Evolutionary conservation across 2,888 invertebrate species (phyloP).

Genomic region (Tetragonula carbonaria): DNA sequence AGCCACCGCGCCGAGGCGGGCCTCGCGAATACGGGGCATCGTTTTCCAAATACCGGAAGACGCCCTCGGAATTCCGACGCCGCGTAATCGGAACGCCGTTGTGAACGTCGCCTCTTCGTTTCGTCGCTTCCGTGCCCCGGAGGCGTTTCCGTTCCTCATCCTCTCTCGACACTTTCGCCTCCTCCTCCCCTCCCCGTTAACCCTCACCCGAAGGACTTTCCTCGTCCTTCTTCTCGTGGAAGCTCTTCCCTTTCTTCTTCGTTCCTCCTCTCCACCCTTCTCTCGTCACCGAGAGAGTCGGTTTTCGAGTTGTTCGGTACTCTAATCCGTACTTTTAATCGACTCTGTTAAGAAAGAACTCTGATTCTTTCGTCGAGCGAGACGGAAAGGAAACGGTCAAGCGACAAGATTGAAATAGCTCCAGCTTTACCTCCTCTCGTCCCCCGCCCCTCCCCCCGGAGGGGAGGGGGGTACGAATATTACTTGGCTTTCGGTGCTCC

Average conservation of each 20-base stretch:
- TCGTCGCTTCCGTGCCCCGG: constrained; percentile 21
- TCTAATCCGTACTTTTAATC: background rate
- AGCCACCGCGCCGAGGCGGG: constrained; percentile 6
- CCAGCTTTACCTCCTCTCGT: background rate
- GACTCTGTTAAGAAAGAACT: background rate
- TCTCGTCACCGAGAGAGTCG: background rate
- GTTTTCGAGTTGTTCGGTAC: background rate
- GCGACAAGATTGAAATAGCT: constrained; percentile 11
- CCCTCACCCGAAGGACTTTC: background rate
- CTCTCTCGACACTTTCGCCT: constrained; percentile 7
- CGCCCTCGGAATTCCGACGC: constrained; percentile 73
- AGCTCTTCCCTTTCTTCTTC: background rate
- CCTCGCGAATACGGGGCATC: constrained; percentile 73
- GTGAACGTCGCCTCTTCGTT: constrained; percentile 34
- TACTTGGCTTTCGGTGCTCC: constrained; percentile 13
- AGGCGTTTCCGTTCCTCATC: constrained; percentile 10
- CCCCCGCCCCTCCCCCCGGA: no score
- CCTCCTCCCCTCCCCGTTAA: background rate
- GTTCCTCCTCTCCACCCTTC: no score
- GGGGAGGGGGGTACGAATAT: background rate
- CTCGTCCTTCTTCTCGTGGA: background rate
- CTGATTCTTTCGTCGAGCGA: background rate
- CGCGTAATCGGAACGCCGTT: constrained; percentile 69
- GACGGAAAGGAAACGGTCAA: background rate
- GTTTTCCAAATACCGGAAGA: constrained; percentile 77